Evolutionary conservation across 2,113 vertebrate species (phyloP).

Genomic region (Garra rufa): DNA sequence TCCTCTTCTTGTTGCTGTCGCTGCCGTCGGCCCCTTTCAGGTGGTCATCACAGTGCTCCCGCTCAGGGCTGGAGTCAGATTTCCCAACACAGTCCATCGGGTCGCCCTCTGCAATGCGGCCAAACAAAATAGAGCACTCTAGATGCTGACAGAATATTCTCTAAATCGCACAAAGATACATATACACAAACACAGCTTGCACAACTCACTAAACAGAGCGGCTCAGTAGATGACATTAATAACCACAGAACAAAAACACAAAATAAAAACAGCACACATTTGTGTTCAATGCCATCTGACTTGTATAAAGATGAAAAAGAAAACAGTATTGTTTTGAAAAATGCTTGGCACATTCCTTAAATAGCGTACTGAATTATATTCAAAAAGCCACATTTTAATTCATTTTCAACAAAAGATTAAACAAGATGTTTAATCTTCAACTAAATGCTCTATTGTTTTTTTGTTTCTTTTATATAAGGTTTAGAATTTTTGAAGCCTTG

Average conservation of each 20-base stretch:
- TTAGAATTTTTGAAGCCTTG: too few relatives aligned
- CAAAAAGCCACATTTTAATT: not conserved
- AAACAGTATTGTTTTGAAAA: not conserved
- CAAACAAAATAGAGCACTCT: not conserved
- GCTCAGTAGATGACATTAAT: not conserved
- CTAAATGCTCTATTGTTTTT: not conserved
- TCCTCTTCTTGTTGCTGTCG: conserved; percentile 88
- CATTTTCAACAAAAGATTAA: not conserved
- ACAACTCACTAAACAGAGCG: not conserved
- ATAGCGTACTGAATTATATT: not conserved
- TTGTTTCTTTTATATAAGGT: not conserved
- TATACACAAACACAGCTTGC: not conserved
- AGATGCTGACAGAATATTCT: conserved; percentile 2
- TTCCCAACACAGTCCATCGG: conserved; percentile 91
- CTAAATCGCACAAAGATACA: conserved; percentile 4
- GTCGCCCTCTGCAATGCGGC: conserved; percentile 79
- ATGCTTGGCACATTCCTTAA: not conserved
- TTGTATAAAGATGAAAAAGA: not conserved
- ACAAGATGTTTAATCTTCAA: not conserved
- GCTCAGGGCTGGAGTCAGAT: conserved; percentile 95
- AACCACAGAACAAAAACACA: not conserved
- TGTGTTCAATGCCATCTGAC: not conserved
- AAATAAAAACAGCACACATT: conserved; percentile 3
- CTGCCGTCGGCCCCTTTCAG: conserved; percentile 79
- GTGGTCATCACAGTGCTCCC: conserved; percentile 84